Evolutionary conservation across 1,140 invertebrate species (phyloP).

Genomic region (Melanaphis sacchari): DNA sequence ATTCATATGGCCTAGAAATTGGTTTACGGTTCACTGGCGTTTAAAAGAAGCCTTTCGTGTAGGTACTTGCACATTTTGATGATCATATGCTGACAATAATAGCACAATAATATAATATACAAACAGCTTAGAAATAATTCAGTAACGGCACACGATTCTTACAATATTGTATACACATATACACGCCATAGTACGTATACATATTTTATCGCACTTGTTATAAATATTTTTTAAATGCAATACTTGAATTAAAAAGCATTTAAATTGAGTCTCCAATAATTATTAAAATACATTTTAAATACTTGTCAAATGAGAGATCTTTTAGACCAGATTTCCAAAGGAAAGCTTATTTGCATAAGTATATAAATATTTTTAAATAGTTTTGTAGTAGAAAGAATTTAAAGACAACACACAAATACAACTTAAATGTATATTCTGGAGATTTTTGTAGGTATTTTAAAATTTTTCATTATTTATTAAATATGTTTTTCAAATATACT

Average conservation of each 20-base stretch:
- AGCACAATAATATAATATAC: conserved; percentile 1
- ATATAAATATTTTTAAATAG: no score
- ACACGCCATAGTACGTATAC: neutral
- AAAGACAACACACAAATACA: no score
- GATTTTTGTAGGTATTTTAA: no score
- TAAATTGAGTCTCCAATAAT: no score
- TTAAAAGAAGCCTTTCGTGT: neutral
- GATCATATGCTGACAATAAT: neutral
- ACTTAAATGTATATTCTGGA: no score
- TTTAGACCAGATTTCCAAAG: no score
- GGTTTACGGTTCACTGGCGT: neutral
- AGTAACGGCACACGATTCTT: neutral
- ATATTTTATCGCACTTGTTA: neutral
- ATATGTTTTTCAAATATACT: no score
- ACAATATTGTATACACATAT: neutral
- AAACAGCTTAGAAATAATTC: neutral
- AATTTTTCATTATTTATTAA: no score
- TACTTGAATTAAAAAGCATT: neutral
- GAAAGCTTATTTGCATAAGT: no score
- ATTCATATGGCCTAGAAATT: neutral
- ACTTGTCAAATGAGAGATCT: neutral
- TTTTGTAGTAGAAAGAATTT: no score
- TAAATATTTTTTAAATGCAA: neutral
- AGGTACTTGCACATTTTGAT: neutral
- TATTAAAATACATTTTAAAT: neutral